Conservation (phyloP, 37 sponge, comb jelly and placozoan genomes). For the Ephydatia muelleri region DNA sequence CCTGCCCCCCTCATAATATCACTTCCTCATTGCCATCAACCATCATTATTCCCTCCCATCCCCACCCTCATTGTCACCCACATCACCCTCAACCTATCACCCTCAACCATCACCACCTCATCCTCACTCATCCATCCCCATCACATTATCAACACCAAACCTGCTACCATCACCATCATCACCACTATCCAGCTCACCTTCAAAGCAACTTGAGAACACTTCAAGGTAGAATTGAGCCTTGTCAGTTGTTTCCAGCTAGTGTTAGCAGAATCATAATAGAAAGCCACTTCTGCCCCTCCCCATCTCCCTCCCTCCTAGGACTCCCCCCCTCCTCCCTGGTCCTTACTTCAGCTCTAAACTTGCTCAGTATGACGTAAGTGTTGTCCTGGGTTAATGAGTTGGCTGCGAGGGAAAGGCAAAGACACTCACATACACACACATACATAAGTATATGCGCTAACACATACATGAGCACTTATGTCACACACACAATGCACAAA, state of each 20-base stretch:
- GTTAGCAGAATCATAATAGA: neutral
- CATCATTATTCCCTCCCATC: neutral
- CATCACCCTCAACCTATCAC: neutral
- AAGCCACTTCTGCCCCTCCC: neutral
- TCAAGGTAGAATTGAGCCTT: constrained; percentile 76
- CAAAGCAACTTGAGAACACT: constrained; percentile 71
- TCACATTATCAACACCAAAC: neutral
- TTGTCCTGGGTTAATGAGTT: neutral
- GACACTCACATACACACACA: no score
- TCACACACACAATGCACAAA: neutral
- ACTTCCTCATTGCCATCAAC: neutral
- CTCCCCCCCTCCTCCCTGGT: neutral
- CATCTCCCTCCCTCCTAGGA: neutral
- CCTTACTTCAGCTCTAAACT: neutral
- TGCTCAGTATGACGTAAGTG: constrained; percentile 2
- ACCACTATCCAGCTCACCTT: constrained; percentile 28
- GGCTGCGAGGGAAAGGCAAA: neutral
- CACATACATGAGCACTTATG: neutral
- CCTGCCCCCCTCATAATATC: no score
- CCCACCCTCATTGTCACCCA: neutral
- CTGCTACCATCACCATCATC: neutral
- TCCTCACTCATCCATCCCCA: neutral
- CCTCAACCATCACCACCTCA: no score
- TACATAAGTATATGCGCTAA: no score
- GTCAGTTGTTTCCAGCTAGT: constrained; percentile 67